Evolutionary conservation across 2,113 vertebrate genomes (phyloP).

Genomic region (Siniperca chuatsi): DNA sequence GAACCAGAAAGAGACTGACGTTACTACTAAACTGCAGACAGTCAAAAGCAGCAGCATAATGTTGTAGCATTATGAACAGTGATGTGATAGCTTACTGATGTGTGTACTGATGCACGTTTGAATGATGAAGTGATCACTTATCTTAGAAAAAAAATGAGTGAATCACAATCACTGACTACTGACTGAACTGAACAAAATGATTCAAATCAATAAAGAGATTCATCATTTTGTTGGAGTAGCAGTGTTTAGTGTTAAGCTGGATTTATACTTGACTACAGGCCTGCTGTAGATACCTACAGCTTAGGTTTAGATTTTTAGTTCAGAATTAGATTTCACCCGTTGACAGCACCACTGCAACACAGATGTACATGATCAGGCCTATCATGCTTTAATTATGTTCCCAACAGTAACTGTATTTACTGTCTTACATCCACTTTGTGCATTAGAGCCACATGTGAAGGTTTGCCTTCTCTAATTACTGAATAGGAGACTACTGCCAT

Average conservation of each 20-base stretch:
- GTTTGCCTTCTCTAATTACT: neutral
- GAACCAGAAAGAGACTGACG: neutral
- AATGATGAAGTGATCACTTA: neutral
- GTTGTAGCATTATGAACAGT: neutral
- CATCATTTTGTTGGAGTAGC: neutral
- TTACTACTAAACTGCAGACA: neutral
- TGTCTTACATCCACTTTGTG: neutral
- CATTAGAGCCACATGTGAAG: neutral
- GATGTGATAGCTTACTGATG: neutral
- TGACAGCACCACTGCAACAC: neutral
- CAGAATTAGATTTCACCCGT: neutral
- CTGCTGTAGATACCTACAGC: too few species aligned
- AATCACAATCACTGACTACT: neutral
- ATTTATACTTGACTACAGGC: neutral
- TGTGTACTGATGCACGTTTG: neutral
- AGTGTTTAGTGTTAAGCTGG: neutral
- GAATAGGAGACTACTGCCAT: neutral
- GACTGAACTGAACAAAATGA: neutral
- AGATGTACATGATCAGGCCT: neutral
- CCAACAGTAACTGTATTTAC: neutral
- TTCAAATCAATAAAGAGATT: neutral
- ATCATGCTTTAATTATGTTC: neutral
- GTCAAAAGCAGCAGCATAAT: neutral
- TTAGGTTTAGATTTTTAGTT: constrained; percentile 1
- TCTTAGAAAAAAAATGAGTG: neutral